A percentile compares a stretch with the other conserved stretches of the same genome.
Evolutionary conservation across 1,140 invertebrate species (phyloP).

Genomic region (Mylabris phalerata): DNA sequence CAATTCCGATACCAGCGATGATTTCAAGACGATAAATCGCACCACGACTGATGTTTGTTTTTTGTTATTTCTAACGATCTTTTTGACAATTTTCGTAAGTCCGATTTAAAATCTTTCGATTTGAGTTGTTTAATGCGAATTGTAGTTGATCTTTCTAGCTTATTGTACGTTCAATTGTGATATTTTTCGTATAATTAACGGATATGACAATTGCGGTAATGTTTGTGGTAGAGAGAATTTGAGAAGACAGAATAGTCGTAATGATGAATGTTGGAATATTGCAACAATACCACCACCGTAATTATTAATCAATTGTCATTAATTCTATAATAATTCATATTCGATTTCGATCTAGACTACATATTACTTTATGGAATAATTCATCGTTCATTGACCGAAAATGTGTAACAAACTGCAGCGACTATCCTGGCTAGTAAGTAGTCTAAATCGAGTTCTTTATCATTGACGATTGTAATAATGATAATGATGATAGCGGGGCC

Average conservation of each 20-base stretch:
- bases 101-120: neutral
- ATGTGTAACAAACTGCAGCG: constrained; percentile 46
- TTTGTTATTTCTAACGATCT: constrained; percentile 47
- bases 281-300: constrained; percentile 47
- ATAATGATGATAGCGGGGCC: no score
- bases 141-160: constrained; percentile 46
- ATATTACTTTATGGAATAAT: constrained; percentile 16
- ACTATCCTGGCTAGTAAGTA: constrained; percentile 43
- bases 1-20: constrained; percentile 8
- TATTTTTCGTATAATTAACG: constrained; percentile 54
- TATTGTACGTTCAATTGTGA: constrained; percentile 51
- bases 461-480: constrained; percentile 8
- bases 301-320: constrained; percentile 30
- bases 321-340: constrained; percentile 19
- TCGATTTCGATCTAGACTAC: constrained; percentile 18
- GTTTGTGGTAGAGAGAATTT: constrained; percentile 52
- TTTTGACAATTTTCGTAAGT: constrained; percentile 53
- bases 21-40: constrained; percentile 31
- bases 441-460: constrained; percentile 1
- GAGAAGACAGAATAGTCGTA: neutral
- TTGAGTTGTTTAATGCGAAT: constrained; percentile 2
- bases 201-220: constrained; percentile 62
- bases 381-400: constrained; percentile 37
- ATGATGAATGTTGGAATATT: constrained; percentile 5
- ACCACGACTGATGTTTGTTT: constrained; percentile 54